Evolutionary conservation across 2,888 invertebrate genomes (phyloP).

Genomic region (Lamellibrachia columna): DNA sequence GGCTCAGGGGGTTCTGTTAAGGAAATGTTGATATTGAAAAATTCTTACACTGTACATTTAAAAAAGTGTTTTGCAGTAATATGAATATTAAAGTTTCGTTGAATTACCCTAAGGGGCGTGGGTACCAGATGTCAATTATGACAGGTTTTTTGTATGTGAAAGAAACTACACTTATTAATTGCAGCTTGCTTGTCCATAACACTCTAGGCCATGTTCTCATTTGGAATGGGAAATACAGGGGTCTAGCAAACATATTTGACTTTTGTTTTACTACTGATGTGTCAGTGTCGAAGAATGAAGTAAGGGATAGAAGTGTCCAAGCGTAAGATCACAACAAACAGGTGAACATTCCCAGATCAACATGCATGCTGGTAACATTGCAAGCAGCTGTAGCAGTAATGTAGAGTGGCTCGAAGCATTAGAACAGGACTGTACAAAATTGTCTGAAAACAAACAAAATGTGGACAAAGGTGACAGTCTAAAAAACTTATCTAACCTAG

Average conservation of each 20-base stretch:
- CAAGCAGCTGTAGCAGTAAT: background rate
- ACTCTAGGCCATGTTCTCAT: background rate
- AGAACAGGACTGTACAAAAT: background rate
- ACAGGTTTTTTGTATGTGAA: too few relatives aligned
- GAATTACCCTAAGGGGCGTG: too few relatives aligned
- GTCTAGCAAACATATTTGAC: background rate
- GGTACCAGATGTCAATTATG: too few relatives aligned
- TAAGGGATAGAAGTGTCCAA: background rate
- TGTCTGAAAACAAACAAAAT: background rate
- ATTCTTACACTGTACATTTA: too few relatives aligned
- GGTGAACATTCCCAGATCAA: background rate
- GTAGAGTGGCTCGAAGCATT: background rate
- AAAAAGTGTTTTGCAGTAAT: background rate
- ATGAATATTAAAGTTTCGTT: too few relatives aligned
- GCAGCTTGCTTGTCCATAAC: background rate
- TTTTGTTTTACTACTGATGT: background rate
- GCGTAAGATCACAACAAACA: background rate
- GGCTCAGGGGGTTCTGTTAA: constrained; percentile 2
- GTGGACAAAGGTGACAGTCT: background rate
- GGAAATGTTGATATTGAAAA: background rate
- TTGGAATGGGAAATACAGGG: background rate
- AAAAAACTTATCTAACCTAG: background rate
- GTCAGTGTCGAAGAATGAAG: background rate
- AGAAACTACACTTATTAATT: background rate
- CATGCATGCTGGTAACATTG: background rate